phyloP scores from a whole-genome alignment of 1,140 invertebrate species.

The Meloidogyne chitwoodi region DNA sequence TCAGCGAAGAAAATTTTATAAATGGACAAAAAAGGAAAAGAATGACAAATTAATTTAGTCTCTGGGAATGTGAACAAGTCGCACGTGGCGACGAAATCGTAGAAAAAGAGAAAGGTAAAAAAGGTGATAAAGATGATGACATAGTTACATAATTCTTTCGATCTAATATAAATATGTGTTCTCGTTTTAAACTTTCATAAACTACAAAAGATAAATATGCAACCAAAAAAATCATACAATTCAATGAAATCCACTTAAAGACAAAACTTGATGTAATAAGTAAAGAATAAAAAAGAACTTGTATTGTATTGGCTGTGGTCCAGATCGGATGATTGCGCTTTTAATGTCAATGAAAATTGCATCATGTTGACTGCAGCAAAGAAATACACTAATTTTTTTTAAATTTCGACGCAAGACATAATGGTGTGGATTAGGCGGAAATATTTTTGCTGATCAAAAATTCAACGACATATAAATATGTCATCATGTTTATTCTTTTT shows the following conservation, averaged over 20 bases:
- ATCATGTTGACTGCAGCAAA: slow-evolving; percentile 13
- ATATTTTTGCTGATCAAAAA: background rate
- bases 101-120: background rate
- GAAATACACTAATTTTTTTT: too few species aligned
- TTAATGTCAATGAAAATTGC: slow-evolving; percentile 6
- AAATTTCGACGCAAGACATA: background rate
- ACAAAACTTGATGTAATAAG: slow-evolving; percentile 4
- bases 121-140: background rate
- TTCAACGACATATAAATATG: background rate
- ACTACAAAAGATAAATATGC: too few species aligned
- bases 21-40: background rate
- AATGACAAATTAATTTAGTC: background rate
- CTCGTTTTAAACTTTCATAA: too few species aligned
- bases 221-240: background rate
- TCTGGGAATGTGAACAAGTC: slow-evolving; percentile 9
- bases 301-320: background rate
- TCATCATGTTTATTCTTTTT: background rate
- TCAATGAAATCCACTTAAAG: background rate
- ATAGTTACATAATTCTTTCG: background rate
- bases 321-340: background rate
- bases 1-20: slow-evolving; percentile 8
- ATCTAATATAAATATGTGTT: background rate
- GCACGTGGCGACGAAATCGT: slow-evolving; percentile 23
- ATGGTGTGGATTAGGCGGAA: background rate
- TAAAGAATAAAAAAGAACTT: background rate